Conservation (phyloP, 2,888 invertebrate species). For the Holacanthella duospinosa region DNA sequence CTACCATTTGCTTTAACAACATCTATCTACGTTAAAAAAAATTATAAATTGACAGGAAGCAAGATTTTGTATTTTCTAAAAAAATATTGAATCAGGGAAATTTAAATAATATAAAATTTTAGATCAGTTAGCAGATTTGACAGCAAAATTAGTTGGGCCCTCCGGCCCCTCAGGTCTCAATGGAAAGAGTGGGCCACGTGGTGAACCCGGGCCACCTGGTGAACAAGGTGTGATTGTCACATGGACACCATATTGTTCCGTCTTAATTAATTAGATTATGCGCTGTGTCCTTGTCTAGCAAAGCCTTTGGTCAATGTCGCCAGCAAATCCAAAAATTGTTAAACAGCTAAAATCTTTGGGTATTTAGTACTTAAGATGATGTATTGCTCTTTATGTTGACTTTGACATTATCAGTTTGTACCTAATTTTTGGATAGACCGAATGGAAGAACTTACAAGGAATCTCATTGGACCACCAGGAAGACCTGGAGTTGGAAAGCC, state of each 20-base stretch:
- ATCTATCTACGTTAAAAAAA: neutral
- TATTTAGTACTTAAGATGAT: too few species aligned
- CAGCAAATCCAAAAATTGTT: too few species aligned
- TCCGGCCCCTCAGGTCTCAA: conserved; percentile 54
- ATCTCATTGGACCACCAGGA: conserved; percentile 60
- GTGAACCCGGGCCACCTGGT: conserved; percentile 55
- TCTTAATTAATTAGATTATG: too few species aligned
- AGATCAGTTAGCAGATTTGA: conserved; percentile 66
- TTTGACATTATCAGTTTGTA: neutral
- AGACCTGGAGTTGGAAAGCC: conserved; percentile 48
- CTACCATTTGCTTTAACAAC: too few species aligned
- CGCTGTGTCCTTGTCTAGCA: too few species aligned
- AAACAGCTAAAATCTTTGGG: neutral
- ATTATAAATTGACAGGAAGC: too few species aligned
- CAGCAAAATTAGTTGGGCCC: conserved; percentile 52
- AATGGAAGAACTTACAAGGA: conserved; percentile 50
- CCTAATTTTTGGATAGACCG: conserved; percentile 43
- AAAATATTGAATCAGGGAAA: neutral
- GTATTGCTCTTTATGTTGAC: neutral
- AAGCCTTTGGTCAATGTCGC: too few species aligned
- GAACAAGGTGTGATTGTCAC: too few species aligned
- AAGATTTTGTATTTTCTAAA: too few species aligned
- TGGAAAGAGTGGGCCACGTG: conserved; percentile 41
- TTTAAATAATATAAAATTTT: conserved; percentile 18
- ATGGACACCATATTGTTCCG: too few species aligned